phyloP scores from a whole-genome alignment of 2,113 vertebrate genomes.

The Rana temporaria region DNA sequence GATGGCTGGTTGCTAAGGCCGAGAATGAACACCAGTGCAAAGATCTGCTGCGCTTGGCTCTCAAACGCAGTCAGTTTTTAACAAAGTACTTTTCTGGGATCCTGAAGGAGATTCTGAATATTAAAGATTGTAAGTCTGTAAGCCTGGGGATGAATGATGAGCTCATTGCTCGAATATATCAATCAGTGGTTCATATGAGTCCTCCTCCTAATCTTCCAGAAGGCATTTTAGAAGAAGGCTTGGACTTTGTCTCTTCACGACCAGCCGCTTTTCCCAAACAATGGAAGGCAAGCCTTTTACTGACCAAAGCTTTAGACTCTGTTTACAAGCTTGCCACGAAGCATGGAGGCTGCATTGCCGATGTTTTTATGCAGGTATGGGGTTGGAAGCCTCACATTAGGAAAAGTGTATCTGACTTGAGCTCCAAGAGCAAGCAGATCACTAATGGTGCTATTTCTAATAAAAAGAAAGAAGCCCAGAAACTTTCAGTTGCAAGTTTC shows the following conservation, averaged over 20 bases:
- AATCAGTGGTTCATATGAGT: constrained; percentile 71
- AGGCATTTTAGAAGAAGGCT: constrained; percentile 72
- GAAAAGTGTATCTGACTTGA: neutral
- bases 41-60: constrained; percentile 66
- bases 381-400: constrained; percentile 66
- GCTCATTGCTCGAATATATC: constrained; percentile 74
- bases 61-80: constrained; percentile 68
- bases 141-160: constrained; percentile 68
- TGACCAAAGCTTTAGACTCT: constrained; percentile 72
- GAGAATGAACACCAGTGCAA: constrained; percentile 59
- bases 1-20: constrained; percentile 78
- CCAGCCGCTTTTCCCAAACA: constrained; percentile 63
- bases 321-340: constrained; percentile 68
- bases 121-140: neutral
- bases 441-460: neutral
- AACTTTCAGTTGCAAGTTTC: neutral
- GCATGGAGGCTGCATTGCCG: constrained; percentile 61
- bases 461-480: neutral
- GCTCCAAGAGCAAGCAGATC: neutral
- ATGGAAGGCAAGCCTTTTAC: constrained; percentile 76
- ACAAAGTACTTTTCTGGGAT: constrained; percentile 38
- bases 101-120: constrained; percentile 13
- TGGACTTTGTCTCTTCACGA: constrained; percentile 71
- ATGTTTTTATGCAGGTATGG: constrained; percentile 77
- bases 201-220: constrained; percentile 54